Evolutionary conservation across 2,888 invertebrate species (phyloP), one percentile per base, ranked within the genome.

Genomic region (Morpho deidamia): DNA sequence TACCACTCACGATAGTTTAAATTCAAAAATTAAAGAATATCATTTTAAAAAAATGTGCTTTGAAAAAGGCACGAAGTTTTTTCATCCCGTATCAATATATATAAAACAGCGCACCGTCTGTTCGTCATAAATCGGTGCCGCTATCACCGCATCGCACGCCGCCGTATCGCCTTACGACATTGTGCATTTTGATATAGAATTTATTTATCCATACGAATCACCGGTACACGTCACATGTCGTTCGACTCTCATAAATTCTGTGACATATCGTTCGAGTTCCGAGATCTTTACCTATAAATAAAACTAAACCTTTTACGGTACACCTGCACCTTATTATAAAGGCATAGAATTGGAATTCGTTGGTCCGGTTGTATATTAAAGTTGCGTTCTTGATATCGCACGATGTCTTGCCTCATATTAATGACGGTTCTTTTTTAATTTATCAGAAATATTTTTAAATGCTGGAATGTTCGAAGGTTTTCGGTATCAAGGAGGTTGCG

Each of bases 121-220:
- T 71, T 65, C 70, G 71, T 78, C 80, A 84, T 84, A 84, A 83
- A 81, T 84, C 78, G 74, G 60, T 55, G 64, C 68, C 67, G 23
- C 69, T 83, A 84, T 84, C 83, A 72, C 66, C 63, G 74, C 76
- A 81, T 81, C 84, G 75, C 76, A 34, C 48, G 74, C 76, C 76
- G 73, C 68, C 70, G 78, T 79, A 83, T 84, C 83, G 75, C 77
- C 70, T 86, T 86, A 83, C 84, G 76, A 82, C 82, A 79, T 81
- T 83, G 81, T 81, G 76, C 76, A 71, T 55, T 80, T 80, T 83
- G 79, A 83, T 84, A 83, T 80, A 73, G 74, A 80, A 83, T 83
- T 82, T 83, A 83, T 83, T 81, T 76, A 8, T 35, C 35, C 39
- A 7, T 44, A 41, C 52, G 72, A 47, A 58, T 52, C 70, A 72